Percentiles rank a stretch among this genome's conserved stretches.
Conservation (phyloP, 2,888 invertebrate species). For the Julus scandinavius region DNA sequence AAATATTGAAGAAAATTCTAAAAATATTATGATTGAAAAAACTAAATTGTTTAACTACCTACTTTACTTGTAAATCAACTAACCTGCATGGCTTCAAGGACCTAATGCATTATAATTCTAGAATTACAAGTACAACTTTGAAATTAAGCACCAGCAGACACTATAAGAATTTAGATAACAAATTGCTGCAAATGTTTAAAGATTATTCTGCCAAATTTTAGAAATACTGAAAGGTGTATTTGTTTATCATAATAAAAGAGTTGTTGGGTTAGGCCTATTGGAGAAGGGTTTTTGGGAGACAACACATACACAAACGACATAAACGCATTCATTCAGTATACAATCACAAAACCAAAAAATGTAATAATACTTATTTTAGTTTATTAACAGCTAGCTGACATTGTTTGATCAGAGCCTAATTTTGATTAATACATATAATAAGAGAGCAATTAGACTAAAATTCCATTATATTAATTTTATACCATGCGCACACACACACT, state of each 20-base stretch:
- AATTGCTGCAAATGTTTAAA: no score
- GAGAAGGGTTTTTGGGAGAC: not conserved
- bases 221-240: not conserved
- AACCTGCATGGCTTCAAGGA: no score
- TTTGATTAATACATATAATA: constrained; percentile 42
- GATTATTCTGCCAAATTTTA: not conserved
- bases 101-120: no score
- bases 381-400: constrained; percentile 34
- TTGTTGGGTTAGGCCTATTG: not conserved
- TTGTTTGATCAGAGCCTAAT: constrained; percentile 30
- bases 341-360: not conserved
- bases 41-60: no score
- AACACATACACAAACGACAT: not conserved
- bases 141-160: no score
- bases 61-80: no score
- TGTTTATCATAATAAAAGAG: no score
- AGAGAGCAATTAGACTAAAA: constrained; percentile 42
- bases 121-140: no score
- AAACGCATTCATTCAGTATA: not conserved
- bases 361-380: constrained; percentile 21
- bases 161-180: no score
- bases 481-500: constrained; percentile 37
- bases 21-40: no score
- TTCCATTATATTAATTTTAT: constrained; percentile 42
- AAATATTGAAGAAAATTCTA: no score